Base-by-base conservation (phyloP, 2,888 invertebrate genomes). In the Petrolisthes manimaculis region DNA sequence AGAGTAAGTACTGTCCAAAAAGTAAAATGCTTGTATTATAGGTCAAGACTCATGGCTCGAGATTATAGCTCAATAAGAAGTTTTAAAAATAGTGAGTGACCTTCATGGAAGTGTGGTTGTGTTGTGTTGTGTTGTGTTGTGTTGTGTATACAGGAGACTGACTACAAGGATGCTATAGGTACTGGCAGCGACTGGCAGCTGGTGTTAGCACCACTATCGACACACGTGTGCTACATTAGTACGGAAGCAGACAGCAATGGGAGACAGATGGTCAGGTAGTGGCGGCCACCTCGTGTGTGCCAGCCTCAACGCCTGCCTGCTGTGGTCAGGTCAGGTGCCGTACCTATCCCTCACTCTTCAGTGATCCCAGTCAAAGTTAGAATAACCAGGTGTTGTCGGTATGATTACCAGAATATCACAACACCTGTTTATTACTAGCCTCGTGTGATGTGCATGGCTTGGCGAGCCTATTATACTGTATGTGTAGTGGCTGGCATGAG, bases 191-290 rank as follows among this genome's bases (percentile, higher is more conserved):
- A 6, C 6, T 61, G 61, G 71, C n/a, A n/a, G n/a, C n/a, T n/a
- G n/a, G n/a, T n/a, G n/a, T 71, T 71, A 71, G 71, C 71, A 5
- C 8, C 71, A 71, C n/a, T 71, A 71, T n/a, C 71, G n/a, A 71
- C 71, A 71, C 71, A n/a, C 18, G 18, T 71, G 5, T 12, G 14
- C 71, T 71, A 71, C n/a, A n/a, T 71, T 71, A 71, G 71, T 71
- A 71, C n/a, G n/a, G n/a, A n/a, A 71, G 71, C 9, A 5, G 71
- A 18, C 9, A n/a, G 71, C 71, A 71, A 71, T 18, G n/a, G 71
- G 18, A 71, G n/a, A 71, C 71, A 71, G 71, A 6, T 71, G 71
- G 9, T n/a, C 71, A n/a, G 71, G 71, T 71, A n/a, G 71, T 71
- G 71, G 71, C 71, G n/a, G n/a, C 71, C 71, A 8, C 61, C n/a